Evolutionary conservation across 1,140 invertebrate species (phyloP).

Genomic region (Orchesella cincta): DNA sequence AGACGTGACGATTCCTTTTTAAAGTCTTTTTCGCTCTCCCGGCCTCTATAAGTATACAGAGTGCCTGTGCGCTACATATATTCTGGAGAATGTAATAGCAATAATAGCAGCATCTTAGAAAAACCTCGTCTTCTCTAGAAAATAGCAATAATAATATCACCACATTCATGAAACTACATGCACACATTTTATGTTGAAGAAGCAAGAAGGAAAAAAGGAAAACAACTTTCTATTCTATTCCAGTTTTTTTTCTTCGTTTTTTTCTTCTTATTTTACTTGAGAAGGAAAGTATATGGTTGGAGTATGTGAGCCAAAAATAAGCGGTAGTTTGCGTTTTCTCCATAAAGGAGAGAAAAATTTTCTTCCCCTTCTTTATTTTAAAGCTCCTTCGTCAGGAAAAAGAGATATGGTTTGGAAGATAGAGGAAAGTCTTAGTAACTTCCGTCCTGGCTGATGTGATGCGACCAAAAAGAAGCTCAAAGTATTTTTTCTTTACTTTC

Average conservation of each 20-base stretch:
- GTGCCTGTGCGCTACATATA: too few species aligned
- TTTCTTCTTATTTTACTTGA: neutral
- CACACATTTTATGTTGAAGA: neutral
- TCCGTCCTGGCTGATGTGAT: slow-evolving; percentile 26
- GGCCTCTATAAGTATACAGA: too few species aligned
- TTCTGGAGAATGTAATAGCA: too few species aligned
- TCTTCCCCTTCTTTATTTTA: slow-evolving; percentile 25
- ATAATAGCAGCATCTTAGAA: slow-evolving; percentile 22
- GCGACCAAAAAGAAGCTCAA: neutral
- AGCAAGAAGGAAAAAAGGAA: neutral
- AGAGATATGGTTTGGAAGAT: slow-evolving; percentile 27
- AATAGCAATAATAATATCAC: slow-evolving; percentile 25
- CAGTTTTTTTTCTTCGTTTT: neutral
- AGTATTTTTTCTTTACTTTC: neutral
- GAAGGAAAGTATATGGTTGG: neutral
- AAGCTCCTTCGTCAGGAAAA: slow-evolving; percentile 22
- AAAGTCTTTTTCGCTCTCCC: too few species aligned
- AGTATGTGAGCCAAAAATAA: slow-evolving; percentile 18
- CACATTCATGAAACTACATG: slow-evolving; percentile 16
- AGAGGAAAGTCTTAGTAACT: slow-evolving; percentile 19
- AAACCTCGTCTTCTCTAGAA: neutral
- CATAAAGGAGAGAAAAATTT: neutral
- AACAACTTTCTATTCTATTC: slow-evolving; percentile 20
- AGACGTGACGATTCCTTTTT: slow-evolving; percentile 26
- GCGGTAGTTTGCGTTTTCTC: neutral